Evolutionary conservation across 2,888 invertebrate species (phyloP), one percentile per base, ranked within the genome.

Genomic region (Idaea aversata): DNA sequence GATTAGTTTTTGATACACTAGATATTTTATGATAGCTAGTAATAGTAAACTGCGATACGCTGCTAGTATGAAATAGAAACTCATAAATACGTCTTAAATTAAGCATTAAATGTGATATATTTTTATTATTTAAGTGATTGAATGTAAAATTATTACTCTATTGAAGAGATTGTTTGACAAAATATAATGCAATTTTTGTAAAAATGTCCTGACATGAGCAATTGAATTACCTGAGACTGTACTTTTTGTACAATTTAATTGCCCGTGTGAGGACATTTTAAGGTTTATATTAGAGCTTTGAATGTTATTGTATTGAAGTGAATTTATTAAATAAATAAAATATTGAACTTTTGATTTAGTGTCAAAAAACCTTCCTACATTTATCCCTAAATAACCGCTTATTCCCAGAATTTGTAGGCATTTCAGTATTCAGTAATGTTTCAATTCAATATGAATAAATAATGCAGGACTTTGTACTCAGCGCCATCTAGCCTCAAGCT

Each of bases 231-330:
- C 25, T 25, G 3, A 25, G 25, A 25, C 25, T 25, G 25, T 25
- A 25, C 25, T 25, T 1, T 25, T 7, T 47, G 4, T 47, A 47
- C 47, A 47, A 47, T 47, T 47, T 47, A 4, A 47, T 47, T 47
- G 47, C 47, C 47, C 47, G 47, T 47, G 47, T 10, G 4, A 47
- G 47, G 63, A 62, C 63, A 58, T 65, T 61, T 63, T 63, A 57
- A 64, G 61, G 15, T 68, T 69, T 65, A 67, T 62, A 66, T 67
- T 75, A 75, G 70, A 77, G 77, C 61, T 67, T 72, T 73, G 71
- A 64, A 69, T 76, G 69, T 72, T 72, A 68, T 71, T 68, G 70
- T 64, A 72, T 67, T 64, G 62, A 67, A 75, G 70, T 74, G 73
- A 47, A 73, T 74, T 64, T 67, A 61, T 68, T 60, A 68, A 64